Evolutionary conservation across 64 coral and sea anemone genomes (phyloP), one percentile per base, ranked within the genome.

Genomic region (Catalaphyllia jardinei): DNA sequence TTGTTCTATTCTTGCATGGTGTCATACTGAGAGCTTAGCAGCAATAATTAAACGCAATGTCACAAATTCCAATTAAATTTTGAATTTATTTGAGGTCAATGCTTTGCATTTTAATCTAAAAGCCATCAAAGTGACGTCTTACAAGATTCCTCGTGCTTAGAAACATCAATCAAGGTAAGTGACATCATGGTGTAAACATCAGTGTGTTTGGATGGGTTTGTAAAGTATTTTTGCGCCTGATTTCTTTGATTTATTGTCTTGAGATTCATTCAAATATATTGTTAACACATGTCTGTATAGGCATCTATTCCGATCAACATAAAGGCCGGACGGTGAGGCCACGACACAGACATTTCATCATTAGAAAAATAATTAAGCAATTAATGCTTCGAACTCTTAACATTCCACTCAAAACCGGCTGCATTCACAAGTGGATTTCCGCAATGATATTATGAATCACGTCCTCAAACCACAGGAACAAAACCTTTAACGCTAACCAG

Each of bases 231-330:
- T 79, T 11, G 24, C 46, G 46, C 24, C 11, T 29, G 49, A 15
- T 57, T 57, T 10, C 51, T 25, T 59, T 27, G 51, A 79, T 15
- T 79, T 27, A 79, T 59, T 55, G 24, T 69, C 22, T 25, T 54
- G 20, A 79, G 8, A 20, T 77, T 77, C 39, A 77, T 77, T 77
- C 17, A 77, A 46, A 77, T 52, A 42, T 77, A 57, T 79, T 79
- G 49, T 79, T 57, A 27, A 57, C 59, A 24, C 76, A 25, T 24
- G 42, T 79, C 24, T 54, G 76, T 57, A 16, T 50, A 29, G 50
- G 14, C 15, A 29, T 77, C 49, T 24, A 20, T 24, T 50, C 10
- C 33, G 39, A n/a, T 12, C 19, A 18, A 30, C 31, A 77, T 77
- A 77, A 77, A 77, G 33, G 17, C 20, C 9, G 74, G 11, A 77